Percentiles rank a stretch among this genome's conserved stretches.
Evolutionary conservation across 2,113 vertebrate genomes (phyloP).

Genomic region (Engraulis encrasicolus): DNA sequence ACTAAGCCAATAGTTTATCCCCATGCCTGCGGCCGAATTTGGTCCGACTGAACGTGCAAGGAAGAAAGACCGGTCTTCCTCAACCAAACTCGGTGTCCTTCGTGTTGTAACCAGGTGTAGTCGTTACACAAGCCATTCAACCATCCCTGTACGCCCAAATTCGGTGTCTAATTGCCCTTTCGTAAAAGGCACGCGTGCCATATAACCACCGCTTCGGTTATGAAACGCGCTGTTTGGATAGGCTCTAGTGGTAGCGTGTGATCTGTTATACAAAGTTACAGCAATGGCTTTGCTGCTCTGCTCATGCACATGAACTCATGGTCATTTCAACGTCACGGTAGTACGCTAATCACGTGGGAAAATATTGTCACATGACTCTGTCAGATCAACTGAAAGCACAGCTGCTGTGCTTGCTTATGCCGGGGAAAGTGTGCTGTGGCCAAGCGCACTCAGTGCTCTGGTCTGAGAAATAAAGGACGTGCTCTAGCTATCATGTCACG

Average conservation of each 20-base stretch:
- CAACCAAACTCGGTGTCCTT: neutral
- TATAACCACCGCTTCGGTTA: neutral
- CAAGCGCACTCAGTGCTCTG: neutral
- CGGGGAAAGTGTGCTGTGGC: neutral
- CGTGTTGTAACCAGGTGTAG: constrained; percentile 1
- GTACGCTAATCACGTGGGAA: neutral
- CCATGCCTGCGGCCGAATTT: neutral
- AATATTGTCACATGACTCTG: neutral
- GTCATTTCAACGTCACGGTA: neutral
- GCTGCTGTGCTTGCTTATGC: neutral
- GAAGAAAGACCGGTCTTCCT: neutral
- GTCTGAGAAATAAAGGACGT: neutral
- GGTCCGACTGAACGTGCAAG: neutral
- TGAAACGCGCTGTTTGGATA: neutral
- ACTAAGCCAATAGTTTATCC: too few species aligned
- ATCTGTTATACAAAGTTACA: neutral
- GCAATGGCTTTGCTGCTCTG: neutral
- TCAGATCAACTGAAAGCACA: neutral
- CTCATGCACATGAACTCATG: neutral
- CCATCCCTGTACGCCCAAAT: neutral
- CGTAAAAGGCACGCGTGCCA: neutral
- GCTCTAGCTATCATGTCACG: neutral
- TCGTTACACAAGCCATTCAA: neutral
- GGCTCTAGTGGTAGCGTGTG: neutral
- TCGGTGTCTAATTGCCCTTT: neutral